Conservation (phyloP, 1,140 invertebrate species). For the Goniozus legneri region DNA sequence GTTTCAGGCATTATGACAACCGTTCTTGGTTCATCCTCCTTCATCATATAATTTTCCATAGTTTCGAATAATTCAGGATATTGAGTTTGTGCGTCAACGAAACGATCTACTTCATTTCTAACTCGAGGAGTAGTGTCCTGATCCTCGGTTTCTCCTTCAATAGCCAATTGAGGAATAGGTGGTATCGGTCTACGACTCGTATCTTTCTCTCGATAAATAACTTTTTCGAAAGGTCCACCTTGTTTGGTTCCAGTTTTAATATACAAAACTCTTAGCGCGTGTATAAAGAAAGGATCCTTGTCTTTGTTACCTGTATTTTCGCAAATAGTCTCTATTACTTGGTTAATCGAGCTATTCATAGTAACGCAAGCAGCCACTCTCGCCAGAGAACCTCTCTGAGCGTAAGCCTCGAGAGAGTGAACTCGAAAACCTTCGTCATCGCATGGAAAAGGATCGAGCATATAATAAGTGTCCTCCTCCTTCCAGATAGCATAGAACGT, state of each 20-base stretch:
- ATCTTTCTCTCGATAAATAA: constrained; percentile 41
- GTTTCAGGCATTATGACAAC: constrained; percentile 2
- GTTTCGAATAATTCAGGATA: constrained; percentile 37
- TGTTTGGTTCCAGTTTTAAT: constrained; percentile 29
- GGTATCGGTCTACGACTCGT: constrained; percentile 32
- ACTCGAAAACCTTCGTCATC: constrained; percentile 40
- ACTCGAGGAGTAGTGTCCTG: not conserved
- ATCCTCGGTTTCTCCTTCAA: constrained; percentile 9
- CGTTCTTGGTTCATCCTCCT: constrained; percentile 25
- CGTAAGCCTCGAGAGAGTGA: constrained; percentile 13
- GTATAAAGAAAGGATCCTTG: constrained; percentile 41
- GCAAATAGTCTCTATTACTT: constrained; percentile 36
- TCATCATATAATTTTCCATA: constrained; percentile 28
- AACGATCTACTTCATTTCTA: not conserved
- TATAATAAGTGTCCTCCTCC: constrained; percentile 38
- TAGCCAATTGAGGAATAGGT: not conserved
- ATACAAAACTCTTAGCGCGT: constrained; percentile 39
- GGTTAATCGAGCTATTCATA: constrained; percentile 42
- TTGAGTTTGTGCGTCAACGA: constrained; percentile 18
- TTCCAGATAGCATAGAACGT: constrained; percentile 46
- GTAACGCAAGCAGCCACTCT: constrained; percentile 30
- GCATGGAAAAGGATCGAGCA: constrained; percentile 45
- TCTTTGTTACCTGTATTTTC: constrained; percentile 38
- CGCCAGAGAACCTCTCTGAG: not conserved
- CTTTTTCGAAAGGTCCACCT: constrained; percentile 23